phyloP scores from a whole-genome alignment of 2,113 vertebrate genomes.

The Takifugu bimaculatus region DNA sequence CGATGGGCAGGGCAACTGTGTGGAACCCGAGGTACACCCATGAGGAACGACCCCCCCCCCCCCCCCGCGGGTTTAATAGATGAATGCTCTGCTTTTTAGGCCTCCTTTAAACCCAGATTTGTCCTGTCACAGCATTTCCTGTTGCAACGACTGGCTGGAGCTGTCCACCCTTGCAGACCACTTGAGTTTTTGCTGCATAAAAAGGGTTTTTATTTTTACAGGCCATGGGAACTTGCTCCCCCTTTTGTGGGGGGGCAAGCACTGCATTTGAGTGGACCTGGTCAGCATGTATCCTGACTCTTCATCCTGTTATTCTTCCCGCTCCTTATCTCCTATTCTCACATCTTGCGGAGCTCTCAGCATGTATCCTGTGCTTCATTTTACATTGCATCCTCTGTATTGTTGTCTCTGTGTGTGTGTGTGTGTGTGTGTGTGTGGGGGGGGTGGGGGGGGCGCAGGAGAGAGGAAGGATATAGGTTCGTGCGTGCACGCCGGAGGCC shows the following conservation, averaged over 20 bases:
- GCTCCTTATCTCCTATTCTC: conserved; percentile 56
- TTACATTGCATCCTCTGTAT: conserved; percentile 23
- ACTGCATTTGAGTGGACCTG: not conserved
- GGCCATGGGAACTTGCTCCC: conserved; percentile 6
- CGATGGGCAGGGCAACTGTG: conserved; percentile 14
- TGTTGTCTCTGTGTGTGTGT: conserved; percentile 23
- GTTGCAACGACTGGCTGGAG: too few relatives aligned
- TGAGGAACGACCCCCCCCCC: not conserved
- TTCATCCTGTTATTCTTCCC: conserved; percentile 70
- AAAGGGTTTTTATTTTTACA: conserved; percentile 12
- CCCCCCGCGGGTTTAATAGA: conserved; percentile 10
- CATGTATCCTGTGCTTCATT: conserved; percentile 56
- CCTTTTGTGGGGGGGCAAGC: not conserved
- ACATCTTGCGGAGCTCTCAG: conserved; percentile 47
- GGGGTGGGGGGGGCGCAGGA: not conserved
- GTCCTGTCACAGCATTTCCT: too few relatives aligned
- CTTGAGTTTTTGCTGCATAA: not conserved
- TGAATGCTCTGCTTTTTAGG: not conserved
- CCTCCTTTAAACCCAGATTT: too few relatives aligned
- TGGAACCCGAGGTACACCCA: not conserved
- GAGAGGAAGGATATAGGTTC: conserved; percentile 2
- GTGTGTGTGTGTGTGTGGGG: conserved; percentile 15
- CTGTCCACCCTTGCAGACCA: not conserved
- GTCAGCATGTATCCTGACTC: conserved; percentile 56
- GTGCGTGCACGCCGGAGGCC: conserved; percentile 8